These are phyloP conservation scores for Labrus mixtus DNA, from an alignment of 2,113 vertebrate genomes.

Conservation along the genomic window DNA sequence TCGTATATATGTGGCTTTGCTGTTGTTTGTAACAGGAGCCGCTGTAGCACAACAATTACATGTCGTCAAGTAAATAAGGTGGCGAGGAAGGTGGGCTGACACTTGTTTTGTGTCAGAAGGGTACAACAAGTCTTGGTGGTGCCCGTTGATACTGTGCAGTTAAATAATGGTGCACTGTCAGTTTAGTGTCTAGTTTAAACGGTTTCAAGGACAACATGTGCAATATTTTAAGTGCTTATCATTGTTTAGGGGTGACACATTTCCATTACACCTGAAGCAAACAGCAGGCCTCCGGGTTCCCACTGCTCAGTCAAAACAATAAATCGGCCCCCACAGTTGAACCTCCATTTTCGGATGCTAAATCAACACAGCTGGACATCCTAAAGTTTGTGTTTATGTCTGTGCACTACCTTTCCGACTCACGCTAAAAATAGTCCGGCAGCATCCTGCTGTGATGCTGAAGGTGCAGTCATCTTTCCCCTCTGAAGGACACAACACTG, in stretches of 20 bases:
- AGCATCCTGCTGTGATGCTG: slow-evolving; percentile 79
- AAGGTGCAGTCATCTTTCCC: slow-evolving; percentile 82
- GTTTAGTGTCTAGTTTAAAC: neutral
- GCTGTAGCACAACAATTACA: slow-evolving; percentile 39
- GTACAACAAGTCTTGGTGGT: slow-evolving; percentile 32
- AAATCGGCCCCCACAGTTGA: slow-evolving; percentile 42
- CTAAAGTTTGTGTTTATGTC: slow-evolving; percentile 84
- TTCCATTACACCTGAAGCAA: slow-evolving; percentile 44
- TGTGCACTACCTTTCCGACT: slow-evolving; percentile 80
- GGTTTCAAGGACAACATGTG: neutral
- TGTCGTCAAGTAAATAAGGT: slow-evolving; percentile 69
- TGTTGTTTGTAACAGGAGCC: slow-evolving; percentile 64
- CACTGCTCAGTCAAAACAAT: slow-evolving; percentile 74
- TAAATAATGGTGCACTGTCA: slow-evolving; percentile 6
- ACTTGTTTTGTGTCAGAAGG: slow-evolving; percentile 65
- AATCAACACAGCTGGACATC: slow-evolving; percentile 81
- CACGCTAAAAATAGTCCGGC: slow-evolving; percentile 72
- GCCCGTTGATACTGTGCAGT: neutral
- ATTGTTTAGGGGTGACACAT: slow-evolving; percentile 27
- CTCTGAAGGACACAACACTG: slow-evolving; percentile 80
- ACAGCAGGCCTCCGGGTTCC: slow-evolving; percentile 34
- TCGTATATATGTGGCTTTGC: slow-evolving; percentile 49
- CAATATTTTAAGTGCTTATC: slow-evolving; percentile 6
- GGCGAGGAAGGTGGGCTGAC: slow-evolving; percentile 22
- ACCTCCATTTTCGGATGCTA: slow-evolving; percentile 72